phyloP scores from a whole-genome alignment of 2,888 invertebrate species.

The Heliothis peltigera region DNA sequence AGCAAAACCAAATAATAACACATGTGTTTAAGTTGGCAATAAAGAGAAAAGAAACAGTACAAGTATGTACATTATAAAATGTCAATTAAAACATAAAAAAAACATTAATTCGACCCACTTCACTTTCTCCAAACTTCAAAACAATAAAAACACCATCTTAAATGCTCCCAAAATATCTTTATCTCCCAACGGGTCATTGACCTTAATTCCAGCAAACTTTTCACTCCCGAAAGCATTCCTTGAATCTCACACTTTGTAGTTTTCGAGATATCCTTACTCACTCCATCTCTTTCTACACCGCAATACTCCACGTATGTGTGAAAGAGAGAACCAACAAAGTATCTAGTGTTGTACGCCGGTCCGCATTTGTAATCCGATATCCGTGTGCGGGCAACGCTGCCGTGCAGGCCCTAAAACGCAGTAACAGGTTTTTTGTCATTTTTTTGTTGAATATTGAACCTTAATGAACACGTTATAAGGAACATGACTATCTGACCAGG shows the following conservation, averaged over 20 bases:
- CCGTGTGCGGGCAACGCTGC: conserved; percentile 79
- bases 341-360: conserved; percentile 67
- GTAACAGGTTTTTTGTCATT: too few species aligned
- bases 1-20: too few species aligned
- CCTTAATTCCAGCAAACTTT: conserved; percentile 48
- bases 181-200: conserved; percentile 42
- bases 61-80: not conserved
- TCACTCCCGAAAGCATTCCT: conserved; percentile 62
- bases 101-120: conserved; percentile 19
- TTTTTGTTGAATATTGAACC: too few species aligned
- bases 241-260: conserved; percentile 80
- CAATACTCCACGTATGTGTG: conserved; percentile 23
- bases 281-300: conserved; percentile 58
- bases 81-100: not conserved
- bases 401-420: too few species aligned
- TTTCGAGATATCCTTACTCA: conserved; percentile 80
- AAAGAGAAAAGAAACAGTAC: too few species aligned
- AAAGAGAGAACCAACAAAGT: conserved; percentile 61
- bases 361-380: conserved; percentile 82
- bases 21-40: too few species aligned
- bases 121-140: conserved; percentile 9
- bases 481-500: too few species aligned
- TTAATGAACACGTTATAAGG: too few species aligned
- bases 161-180: conserved; percentile 42
- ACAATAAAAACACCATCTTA: conserved; percentile 27